Evolutionary conservation across 2,888 invertebrate species (phyloP), one percentile per base, ranked within the genome.

Genomic region (Macrophya annulata): DNA sequence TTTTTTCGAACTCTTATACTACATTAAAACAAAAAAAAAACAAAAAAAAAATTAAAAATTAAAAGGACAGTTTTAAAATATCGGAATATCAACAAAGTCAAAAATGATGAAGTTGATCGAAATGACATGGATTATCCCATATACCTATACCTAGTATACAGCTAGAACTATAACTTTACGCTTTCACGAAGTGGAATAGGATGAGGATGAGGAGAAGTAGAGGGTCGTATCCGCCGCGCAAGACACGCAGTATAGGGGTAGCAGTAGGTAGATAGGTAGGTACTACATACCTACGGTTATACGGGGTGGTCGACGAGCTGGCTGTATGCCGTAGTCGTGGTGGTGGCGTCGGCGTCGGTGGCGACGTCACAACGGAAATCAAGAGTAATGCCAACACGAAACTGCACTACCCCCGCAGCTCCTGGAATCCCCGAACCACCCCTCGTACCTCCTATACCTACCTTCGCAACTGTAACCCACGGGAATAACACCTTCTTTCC

Each of bases 341-440:
- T 21, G 31, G 31, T 74, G 74, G 74, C 43, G 43, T 43, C 74
- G 21, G 71, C 74, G 43, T 43, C 74, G 21, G 71, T 62, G 59
- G 91, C 91, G 91, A 91, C 92, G 93, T 93, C 94, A 94, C 94
- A 93, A 92, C 94, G 94, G 94, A 95, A 95, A 95, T 95, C 95
- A 95, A 95, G 95, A 95, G 94, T 95, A 95, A 95, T 95, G 95
- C 94, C 94, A 95, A 95, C 95, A 95, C 94, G 95, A 94, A 95
- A 95, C 95, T 94, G 95, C 95, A 95, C 95, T 95, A 93, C 93
- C 91, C 94, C 94, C 94, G 91, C 87, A 92, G 90, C 89, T 90
- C 91, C 91, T 94, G 94, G 94, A 72, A 68, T 86, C 88, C 83
- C 86, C 84, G 83, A 31, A 71, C 82, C 43, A 15, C 17, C 76